Conservation (phyloP, 2,888 invertebrate species). For the Ichneumoninae sp. region DNA sequence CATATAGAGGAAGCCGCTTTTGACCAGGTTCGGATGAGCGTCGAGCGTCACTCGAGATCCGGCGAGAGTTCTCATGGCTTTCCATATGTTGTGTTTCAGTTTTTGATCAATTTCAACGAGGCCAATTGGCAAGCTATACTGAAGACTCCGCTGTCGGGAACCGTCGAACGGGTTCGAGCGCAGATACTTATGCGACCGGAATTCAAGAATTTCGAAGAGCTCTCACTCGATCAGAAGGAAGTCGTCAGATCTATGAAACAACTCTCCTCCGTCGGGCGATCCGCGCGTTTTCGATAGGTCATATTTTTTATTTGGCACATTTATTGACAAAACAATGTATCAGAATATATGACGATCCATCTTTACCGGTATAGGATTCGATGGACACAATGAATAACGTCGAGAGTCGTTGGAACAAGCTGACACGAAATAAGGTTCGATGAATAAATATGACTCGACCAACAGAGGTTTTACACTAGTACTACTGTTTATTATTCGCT, state of each 20-base stretch:
- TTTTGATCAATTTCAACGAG: conserved; percentile 85
- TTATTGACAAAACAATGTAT: conserved; percentile 63
- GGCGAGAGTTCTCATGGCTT: not conserved
- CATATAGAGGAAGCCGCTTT: conserved; percentile 91
- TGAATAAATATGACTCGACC: conserved; percentile 6
- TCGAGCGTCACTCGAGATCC: not conserved
- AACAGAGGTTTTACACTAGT: not conserved
- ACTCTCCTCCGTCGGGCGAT: conserved; percentile 72
- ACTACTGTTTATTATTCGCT: not conserved
- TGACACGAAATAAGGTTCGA: not conserved
- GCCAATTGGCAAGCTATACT: conserved; percentile 85
- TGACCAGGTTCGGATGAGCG: conserved; percentile 88
- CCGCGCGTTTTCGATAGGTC: conserved; percentile 28
- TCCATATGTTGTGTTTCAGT: conserved; percentile 77
- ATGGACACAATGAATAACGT: not conserved
- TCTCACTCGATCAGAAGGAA: conserved; percentile 76
- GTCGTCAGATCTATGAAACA: conserved; percentile 77
- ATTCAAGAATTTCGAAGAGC: conserved; percentile 83
- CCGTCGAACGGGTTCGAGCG: conserved; percentile 84
- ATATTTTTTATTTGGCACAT: conserved; percentile 72
- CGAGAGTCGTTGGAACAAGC: not conserved
- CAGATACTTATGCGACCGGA: conserved; percentile 86
- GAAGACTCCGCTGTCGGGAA: conserved; percentile 85
- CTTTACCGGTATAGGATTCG: not conserved
- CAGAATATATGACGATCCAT: conserved; percentile 24